phyloP scores from a whole-genome alignment of 2,113 vertebrate genomes.

The Alosa alosa region DNA sequence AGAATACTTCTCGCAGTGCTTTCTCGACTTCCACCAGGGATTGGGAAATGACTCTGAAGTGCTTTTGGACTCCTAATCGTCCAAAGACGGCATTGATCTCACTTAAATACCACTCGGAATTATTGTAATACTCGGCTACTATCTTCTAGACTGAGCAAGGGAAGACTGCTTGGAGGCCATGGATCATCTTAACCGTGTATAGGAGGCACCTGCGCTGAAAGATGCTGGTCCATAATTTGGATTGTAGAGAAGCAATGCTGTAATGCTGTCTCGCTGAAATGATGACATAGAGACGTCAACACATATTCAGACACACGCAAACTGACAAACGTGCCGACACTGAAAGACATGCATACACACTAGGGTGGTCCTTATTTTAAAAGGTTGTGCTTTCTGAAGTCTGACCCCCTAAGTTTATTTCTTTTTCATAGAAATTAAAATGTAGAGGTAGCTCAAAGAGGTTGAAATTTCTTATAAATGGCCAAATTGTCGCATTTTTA shows the following conservation, averaged over 20 bases:
- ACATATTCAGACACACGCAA: background rate
- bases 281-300: background rate
- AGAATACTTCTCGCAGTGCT: background rate
- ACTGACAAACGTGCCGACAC: background rate
- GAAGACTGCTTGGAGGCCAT: background rate
- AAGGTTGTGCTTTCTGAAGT: too few relatives aligned
- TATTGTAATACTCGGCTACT: background rate
- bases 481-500: too few relatives aligned
- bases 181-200: background rate
- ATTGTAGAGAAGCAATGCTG: background rate
- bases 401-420: too few relatives aligned
- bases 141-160: background rate
- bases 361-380: too few relatives aligned
- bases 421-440: too few relatives aligned
- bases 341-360: too few relatives aligned
- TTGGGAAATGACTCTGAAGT: background rate
- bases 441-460: too few relatives aligned
- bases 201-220: background rate
- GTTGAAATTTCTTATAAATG: too few relatives aligned
- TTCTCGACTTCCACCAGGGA: background rate
- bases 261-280: background rate
- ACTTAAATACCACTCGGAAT: background rate
- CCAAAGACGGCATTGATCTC: background rate
- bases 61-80: background rate
- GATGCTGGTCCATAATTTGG: background rate